phyloP scores from a whole-genome alignment of 2,113 vertebrate species.

The Amphiprion percula region DNA sequence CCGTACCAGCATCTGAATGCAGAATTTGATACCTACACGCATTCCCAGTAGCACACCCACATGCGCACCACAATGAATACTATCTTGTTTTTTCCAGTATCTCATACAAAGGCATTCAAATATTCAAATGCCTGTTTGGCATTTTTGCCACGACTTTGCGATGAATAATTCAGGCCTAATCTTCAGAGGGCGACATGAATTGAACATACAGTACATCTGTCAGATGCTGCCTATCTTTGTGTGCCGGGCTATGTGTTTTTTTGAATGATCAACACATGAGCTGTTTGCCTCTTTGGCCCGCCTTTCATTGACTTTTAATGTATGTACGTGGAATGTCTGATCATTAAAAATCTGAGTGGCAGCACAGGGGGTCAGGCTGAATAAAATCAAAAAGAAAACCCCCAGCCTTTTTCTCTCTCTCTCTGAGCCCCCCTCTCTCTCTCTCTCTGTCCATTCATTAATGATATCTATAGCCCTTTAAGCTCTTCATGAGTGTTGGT shows the following conservation, averaged over 20 bases:
- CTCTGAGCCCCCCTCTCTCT: conserved; percentile 14
- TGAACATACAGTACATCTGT: conserved; percentile 51
- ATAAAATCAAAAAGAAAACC: conserved; percentile 49
- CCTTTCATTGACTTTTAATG: conserved; percentile 73
- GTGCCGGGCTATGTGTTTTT: conserved; percentile 33
- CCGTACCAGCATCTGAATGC: conserved; percentile 49
- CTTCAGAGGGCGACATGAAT: conserved; percentile 59
- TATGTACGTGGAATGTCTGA: conserved; percentile 49
- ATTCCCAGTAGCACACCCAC: conserved; percentile 33
- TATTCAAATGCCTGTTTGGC: conserved; percentile 71
- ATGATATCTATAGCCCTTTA: conserved; percentile 75
- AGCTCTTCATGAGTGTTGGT: conserved; percentile 77
- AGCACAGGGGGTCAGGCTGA: conserved; percentile 14
- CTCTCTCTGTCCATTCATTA: conserved; percentile 66
- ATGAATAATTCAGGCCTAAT: conserved; percentile 78
- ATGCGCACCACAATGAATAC: conserved; percentile 24
- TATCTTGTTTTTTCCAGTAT: conserved; percentile 41
- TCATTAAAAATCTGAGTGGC: conserved; percentile 62
- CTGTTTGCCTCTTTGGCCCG: conserved; percentile 33
- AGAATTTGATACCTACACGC: conserved; percentile 31
- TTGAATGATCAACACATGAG: conserved; percentile 51
- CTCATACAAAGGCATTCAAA: conserved; percentile 49
- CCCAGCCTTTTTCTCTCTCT: conserved; percentile 7
- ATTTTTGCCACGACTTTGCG: conserved; percentile 66
- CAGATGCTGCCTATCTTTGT: conserved; percentile 50